phyloP scores from a whole-genome alignment of 2,888 invertebrate species.

The Mythimna loreyi region DNA sequence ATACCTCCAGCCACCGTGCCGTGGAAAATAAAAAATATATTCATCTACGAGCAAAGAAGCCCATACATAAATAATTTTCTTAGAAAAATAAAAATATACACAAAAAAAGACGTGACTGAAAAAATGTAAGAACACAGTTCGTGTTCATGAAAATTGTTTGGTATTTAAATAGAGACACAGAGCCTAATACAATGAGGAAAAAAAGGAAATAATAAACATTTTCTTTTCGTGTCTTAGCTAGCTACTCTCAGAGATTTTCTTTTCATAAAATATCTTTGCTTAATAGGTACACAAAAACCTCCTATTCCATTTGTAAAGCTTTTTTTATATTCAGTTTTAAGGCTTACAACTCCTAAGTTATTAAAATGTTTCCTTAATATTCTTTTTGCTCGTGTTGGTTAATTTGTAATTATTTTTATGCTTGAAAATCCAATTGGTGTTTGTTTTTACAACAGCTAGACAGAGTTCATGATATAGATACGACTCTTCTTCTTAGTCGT shows the following conservation, averaged over 20 bases:
- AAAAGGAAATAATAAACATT: conserved; percentile 19
- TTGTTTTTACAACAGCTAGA: neutral
- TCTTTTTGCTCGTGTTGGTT: neutral
- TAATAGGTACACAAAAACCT: conserved; percentile 21
- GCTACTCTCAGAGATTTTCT: conserved; percentile 15
- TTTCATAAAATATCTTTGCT: neutral
- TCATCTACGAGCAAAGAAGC: neutral
- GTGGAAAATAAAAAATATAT: neutral
- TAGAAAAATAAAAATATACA: neutral
- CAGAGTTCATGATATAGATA: neutral
- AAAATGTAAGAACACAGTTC: conserved; percentile 14
- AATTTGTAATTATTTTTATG: neutral
- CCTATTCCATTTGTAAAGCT: conserved; percentile 17
- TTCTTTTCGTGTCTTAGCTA: conserved; percentile 18
- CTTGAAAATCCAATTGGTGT: neutral
- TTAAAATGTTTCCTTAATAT: neutral
- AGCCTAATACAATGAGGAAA: conserved; percentile 40
- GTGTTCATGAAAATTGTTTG: conserved; percentile 30
- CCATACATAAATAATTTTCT: neutral
- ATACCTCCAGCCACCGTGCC: neutral
- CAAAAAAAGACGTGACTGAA: conserved; percentile 9
- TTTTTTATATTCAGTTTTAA: conserved; percentile 11
- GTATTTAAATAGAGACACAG: conserved; percentile 30
- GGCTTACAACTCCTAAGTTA: neutral
- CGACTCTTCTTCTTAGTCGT: too few species aligned